Base-by-base conservation (phyloP, 2,113 vertebrate species). In the Albula glossodonta region DNA sequence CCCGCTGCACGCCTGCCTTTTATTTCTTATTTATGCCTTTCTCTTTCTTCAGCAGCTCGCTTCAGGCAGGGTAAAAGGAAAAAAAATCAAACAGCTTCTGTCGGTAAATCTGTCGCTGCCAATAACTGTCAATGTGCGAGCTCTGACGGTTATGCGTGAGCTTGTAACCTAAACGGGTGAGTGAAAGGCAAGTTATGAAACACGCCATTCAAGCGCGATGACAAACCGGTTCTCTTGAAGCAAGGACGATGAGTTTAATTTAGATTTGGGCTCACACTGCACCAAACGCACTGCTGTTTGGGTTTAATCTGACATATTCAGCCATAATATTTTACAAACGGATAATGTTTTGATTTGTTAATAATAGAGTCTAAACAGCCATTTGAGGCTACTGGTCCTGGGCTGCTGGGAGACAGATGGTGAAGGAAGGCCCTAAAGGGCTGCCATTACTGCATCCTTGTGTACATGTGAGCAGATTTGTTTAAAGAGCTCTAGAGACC, bases 11-110 rank as follows among this genome's bases (percentile, higher is more conserved):
- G 15, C 31, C n/a, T 57, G 63, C 53, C 11, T 15, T 60, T 11
- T 3, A 7, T 81, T n/a, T 52, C 4, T 19, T 52, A 51, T 81
- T 15, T 81, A 22, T 83, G 10, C 51, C 0, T 63, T 3, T 84
- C 15, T 48, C 31, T 63, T 53, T 48, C 19, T 12, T 25, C 56
- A 83, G 52, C 7, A 63, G 83, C 22, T 85, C 70, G 25, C 83
- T 49, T 78, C 87, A 95, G 94, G 90, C 60, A 87, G 22, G 15
- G 93, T 94, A 87, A 95, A 91, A 60, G 11, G 9, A 60, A 60
- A 60, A 60, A 15, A 12, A 90, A 96, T 95, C 90, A 95, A 87
- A 80, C 78, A 80, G 51, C 60, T 41, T 50, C 50, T 87, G 56
- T 41, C 51, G n/a, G 51, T 79, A 83, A 80, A 79, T 84, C 51